Base-by-base conservation (phyloP, 2,113 vertebrate genomes). In the Siniperca knerii region DNA sequence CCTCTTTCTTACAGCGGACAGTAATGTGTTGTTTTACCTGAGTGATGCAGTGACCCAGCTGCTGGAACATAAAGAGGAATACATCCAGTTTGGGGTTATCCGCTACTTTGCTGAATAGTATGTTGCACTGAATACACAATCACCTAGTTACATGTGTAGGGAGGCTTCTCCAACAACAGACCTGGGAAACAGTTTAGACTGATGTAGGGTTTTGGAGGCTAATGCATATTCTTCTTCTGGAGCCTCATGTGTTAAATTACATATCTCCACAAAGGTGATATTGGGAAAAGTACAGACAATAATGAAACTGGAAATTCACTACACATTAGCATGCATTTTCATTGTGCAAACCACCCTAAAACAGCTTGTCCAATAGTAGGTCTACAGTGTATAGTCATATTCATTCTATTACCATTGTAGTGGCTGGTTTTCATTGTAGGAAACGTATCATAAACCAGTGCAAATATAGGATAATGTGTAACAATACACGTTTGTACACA, bases 51-150 rank as follows among this genome's bases (percentile, higher is more conserved):
- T 99, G 88, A 96, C 96, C 65, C 98, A 99, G 92, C 94, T 99
- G 71, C 93, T 99, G 87, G 98, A 99, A 81, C 97, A 98, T 91
- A 97, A 96, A 89, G 97, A 99, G 77, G 98, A 99, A 84, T 95
- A 97, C 92, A 97, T 93, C 70, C 97, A 98, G 88, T 97, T 97
- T 83, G 97, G 97, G 67, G 93, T 98, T 92, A 94, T 95, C 84
- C 97, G 97, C 71, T 99, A 98, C 95, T 98, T 99, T 92, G 97
- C 98, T 76, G 98, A 99, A 92, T 99, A 99, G 98, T 99, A 97
- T 95, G 98, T 98, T 35, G 13, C 44, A 21, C 61, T 13, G 2
- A 12, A 8, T 33, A 16, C 40, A 42, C 35, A 61, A 33, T 42
- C 54, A 60, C 16, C 8, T 2, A 37, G 18, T 2, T 25, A 1